Evolutionary conservation across 2,113 vertebrate species (phyloP), one percentile per base, ranked within the genome.

Genomic region (Microcebus tavaratra): DNA sequence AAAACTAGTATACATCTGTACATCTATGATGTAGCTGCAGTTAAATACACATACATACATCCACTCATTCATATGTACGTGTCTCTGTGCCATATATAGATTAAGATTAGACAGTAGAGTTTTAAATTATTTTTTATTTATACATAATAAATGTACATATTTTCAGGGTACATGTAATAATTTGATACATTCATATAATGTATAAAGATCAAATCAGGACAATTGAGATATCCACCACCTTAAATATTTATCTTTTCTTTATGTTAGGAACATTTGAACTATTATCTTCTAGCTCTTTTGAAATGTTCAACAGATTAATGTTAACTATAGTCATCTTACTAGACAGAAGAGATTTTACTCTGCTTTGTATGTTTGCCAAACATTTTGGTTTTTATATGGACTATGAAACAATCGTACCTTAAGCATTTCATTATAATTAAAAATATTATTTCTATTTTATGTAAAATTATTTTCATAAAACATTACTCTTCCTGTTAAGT

Each of bases 311-410:
- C 29, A 76, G 42, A 29, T 48, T 18, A 29, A 76, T 76, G 42
- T 76, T 18, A 76, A 76, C 72, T 17, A 18, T 76, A 76, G 42
- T 48, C 42, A 76, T 5, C 42, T 27, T 31, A 17, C 25, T 76
- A 48, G 36, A 72, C 20, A 72, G 36, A 48, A 70, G 72, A 95
- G 34, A 96, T 86, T 78, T 76, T 85, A 12, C 63, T 73, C 39
- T 90, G 70, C 17, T 50, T 39, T 73, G 7, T 14, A 17, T 65
- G 14, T 92, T 97, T 96, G 55, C 27, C 67, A 79, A 75, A 48
- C 34, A 80, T 73, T 76, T 92, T 96, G 13, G 57, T 53, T 95
- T 96, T 94, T 94, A 50, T 55, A 13, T 57, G 34, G 50, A 75
- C 65, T 82, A 11, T 86, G 42, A 73, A 78, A 45, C 73, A 73